Evolutionary conservation across 2,113 vertebrate species (phyloP).

Genomic region (Arizona elegans): DNA sequence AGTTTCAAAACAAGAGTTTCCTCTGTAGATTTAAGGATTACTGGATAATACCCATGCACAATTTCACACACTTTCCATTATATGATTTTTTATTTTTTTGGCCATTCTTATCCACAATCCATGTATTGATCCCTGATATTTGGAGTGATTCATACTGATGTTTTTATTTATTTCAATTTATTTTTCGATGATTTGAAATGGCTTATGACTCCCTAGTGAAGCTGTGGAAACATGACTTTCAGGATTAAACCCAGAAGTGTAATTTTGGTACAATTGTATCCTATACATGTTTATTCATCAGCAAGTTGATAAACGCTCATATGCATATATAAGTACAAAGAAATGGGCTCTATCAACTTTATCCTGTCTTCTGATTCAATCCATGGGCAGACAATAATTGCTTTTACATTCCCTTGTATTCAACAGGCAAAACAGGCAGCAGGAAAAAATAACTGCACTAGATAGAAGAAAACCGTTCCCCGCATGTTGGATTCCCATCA

Average conservation of each 20-base stretch:
- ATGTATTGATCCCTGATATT: not conserved
- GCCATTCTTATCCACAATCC: not conserved
- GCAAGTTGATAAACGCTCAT: not conserved
- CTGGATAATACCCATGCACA: not conserved
- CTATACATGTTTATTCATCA: not conserved
- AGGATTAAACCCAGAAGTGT: not conserved
- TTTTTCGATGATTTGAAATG: not conserved
- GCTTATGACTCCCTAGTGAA: not conserved
- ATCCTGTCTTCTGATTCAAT: not conserved
- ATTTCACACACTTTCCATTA: not conserved
- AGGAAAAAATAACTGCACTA: not conserved
- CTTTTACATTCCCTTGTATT: not conserved
- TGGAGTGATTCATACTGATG: not conserved
- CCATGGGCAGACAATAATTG: not conserved
- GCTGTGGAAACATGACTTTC: not conserved
- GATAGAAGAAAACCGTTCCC: not conserved
- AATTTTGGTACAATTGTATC: not conserved
- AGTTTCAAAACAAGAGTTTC: not conserved
- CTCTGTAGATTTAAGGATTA: not conserved
- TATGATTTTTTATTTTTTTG: not conserved
- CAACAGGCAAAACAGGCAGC: not conserved
- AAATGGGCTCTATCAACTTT: not conserved
- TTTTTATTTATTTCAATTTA: not conserved
- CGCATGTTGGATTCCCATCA: not conserved
- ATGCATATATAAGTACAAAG: not conserved